Evolutionary conservation across 1,140 invertebrate genomes (phyloP), one percentile per base, ranked within the genome.

Genomic region (Geopemphigus sp.): DNA sequence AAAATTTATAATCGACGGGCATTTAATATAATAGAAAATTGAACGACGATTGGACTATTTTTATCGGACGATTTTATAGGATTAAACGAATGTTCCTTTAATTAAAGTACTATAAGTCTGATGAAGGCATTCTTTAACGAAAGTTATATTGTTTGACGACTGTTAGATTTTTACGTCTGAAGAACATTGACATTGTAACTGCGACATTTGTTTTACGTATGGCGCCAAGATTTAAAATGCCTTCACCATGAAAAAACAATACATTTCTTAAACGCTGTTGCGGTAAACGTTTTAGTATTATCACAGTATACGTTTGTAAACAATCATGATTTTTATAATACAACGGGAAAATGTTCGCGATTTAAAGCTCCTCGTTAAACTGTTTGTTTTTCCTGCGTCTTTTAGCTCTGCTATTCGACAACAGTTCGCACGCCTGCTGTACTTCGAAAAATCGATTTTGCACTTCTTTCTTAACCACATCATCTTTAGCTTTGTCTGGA

Each of bases 361-460:
- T 6, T 68, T 47, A 68, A 17, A 80, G 78, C 63, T 80, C 80
- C 70, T 81, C 80, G 11, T 78, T 82, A 24, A 82, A 84, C 83
- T 92, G 90, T 82, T 92, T 91, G 84, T 94, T 94, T 82, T 89
- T 89, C 70, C 88, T 87, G 72, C 89, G 89, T 22, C 93, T 86
- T 81, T 90, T 90, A 63, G 89, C 89, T 84, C 95, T 94, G 66
- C 93, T 92, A 80, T 91, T 93, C 5, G 94, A 96, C 0, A 98
- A 86, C 32, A 93, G 92, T 83, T 96, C 94, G 83, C 96, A 98
- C 0, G 96, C 95, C 85, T 95, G 90, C 84, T 97, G 94, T 81
- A 98, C 94, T 84, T 97, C 93, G 87, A 97, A 94, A 84, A 98
- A 98, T 80, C 89, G 91, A 83, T 95, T 91, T 84, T 97, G 92